phyloP scores from a whole-genome alignment of 2,113 vertebrate genomes.

The Sula dactylatra region DNA sequence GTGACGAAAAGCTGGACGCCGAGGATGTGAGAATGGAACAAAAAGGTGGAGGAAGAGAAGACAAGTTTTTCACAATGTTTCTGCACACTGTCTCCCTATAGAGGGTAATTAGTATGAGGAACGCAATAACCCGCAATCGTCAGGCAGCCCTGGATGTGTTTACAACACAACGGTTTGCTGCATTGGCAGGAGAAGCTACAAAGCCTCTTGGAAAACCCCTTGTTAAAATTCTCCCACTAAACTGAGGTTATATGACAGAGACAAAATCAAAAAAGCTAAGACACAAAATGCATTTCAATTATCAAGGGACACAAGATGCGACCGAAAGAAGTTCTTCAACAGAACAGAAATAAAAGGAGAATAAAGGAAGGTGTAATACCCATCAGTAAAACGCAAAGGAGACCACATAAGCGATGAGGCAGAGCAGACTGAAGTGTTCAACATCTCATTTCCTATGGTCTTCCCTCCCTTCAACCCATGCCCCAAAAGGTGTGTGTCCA shows the following conservation, averaged over 20 bases:
- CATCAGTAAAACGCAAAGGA: neutral
- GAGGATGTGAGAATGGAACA: neutral
- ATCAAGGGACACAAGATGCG: neutral
- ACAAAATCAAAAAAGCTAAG: slow-evolving; percentile 6
- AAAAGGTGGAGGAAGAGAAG: neutral
- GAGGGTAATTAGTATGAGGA: slow-evolving; percentile 9
- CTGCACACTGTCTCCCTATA: slow-evolving; percentile 7
- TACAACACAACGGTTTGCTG: slow-evolving; percentile 39
- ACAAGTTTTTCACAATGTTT: slow-evolving; percentile 16
- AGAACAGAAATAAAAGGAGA: neutral
- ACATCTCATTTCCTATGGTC: neutral
- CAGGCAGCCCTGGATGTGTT: slow-evolving; percentile 25
- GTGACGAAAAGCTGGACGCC: neutral
- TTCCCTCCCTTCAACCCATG: fast-evolving
- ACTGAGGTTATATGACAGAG: slow-evolving; percentile 1
- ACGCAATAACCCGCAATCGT: neutral
- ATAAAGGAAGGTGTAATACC: neutral
- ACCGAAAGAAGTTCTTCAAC: neutral
- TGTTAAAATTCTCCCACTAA: slow-evolving; percentile 37
- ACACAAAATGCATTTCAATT: neutral
- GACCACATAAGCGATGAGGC: neutral
- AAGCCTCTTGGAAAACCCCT: slow-evolving; percentile 41
- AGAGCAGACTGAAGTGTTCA: neutral
- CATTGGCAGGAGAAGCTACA: slow-evolving; percentile 31
- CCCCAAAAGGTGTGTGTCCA: neutral